Base-by-base conservation (phyloP, 2,113 vertebrate species). In the Mastomys natalensis region DNA sequence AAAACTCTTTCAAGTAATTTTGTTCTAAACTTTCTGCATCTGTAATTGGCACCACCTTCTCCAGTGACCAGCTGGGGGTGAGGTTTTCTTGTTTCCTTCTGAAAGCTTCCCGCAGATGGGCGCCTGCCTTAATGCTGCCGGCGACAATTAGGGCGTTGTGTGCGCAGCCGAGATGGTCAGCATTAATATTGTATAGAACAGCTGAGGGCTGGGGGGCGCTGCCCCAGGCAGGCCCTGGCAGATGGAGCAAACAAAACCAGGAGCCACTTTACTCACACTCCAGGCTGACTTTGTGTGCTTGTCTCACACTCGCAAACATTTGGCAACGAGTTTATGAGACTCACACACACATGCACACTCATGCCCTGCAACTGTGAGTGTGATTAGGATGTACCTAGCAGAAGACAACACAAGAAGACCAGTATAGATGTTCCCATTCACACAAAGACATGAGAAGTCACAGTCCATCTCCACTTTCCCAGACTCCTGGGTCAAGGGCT, bases 111-210 rank as follows among this genome's bases (percentile, higher is more conserved):
- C 99, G 99, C 99, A 99, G 99, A 99, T 99, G 99, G 99, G 98
- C 97, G 98, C 97, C 98, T 98, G 98, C 98, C 98, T 98, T 98
- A 98, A 98, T 98, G 98, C 98, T 97, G 97, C 98, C 98, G 98
- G 98, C 98, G 98, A 98, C 98, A 99, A 99, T 98, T 98, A 99
- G 98, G 98, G 98, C 98, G 98, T 98, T 99, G 98, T 98, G 98
- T 97, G 98, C 97, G 98, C 98, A 98, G 98, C 97, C 96, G 98
- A 98, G 98, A 98, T 98, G 99, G 99, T 98, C 98, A 98, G 99
- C 99, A 99, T 99, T 99, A 99, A 99, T 99, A 99, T 99, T 99
- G 99, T 98, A 99, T 99, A 98, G 98, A 99, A 99, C 99, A 99
- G 99, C 99, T 99, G 99, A 99, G 98, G 98, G 98, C 97, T 98